Evolutionary conservation across 2,888 invertebrate species (phyloP), one percentile per base, ranked within the genome.

Genomic region (Mycalesis mineus): DNA sequence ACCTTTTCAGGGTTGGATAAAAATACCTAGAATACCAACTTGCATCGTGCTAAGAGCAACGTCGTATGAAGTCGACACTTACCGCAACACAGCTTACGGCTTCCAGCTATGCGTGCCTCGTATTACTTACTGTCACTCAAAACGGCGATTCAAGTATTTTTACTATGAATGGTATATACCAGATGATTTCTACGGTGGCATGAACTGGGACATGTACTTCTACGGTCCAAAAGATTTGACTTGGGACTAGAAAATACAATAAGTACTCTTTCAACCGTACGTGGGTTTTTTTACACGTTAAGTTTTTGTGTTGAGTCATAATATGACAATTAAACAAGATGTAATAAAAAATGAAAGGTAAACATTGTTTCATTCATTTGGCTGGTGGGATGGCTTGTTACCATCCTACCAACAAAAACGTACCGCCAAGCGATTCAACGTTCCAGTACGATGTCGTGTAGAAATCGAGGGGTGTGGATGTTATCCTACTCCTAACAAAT

Each of bases 91-190:
- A 0, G 57, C 78, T 0, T 82, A 69, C 59, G 68, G 68, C 13
- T 83, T 84, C 60, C 82, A 82, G 61, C 62, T 85, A 0, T 85
- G 85, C 51, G 80, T 84, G 0, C 79, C 80, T 0, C 74, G 84
- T 0, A 77, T 84, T 13, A 65, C 66, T 0, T 76, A 72, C 58
- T 76, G 75, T 14, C 78, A 81, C 57, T 59, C 75, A 0, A 65
- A 71, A 17, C 61, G 48, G 0, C 67, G 80, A 17, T 73, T 36
- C 36, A 76, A 73, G 58, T 77, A 80, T 45, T 74, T 62, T 55
- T 83, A 74, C 48, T 84, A 77, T 58, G 83, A 83, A 55, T 82
- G 79, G 79, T 81, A 79, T 47, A 51, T 79, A 11, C 79, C 82
- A 0, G 0, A 39, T 0, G 68, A 72, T 28, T 67, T 73, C 63